Base-by-base conservation (phyloP, 2,888 invertebrate species). In the Hypselothyrea guttata region DNA sequence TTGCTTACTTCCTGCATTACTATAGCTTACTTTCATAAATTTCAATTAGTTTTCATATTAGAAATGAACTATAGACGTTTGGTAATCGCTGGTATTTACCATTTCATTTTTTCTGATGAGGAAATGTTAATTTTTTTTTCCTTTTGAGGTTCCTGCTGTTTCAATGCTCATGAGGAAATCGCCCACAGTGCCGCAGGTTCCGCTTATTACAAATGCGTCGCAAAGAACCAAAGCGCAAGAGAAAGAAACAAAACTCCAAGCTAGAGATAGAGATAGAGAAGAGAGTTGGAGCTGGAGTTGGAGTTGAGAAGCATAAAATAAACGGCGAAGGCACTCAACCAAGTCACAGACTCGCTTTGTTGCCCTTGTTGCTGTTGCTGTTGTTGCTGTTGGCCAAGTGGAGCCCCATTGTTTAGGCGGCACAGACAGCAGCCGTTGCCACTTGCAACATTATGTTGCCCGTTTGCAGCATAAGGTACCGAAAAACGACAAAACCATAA, bases 141-240 rank as follows among this genome's bases (percentile, higher is more conserved):
- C 27, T 27, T 41, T 18, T 7, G 18, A 18, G 13, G 11, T 9
- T 12, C 27, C 22, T 16, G 40, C 22, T 41, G 40, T 7, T 16
- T 41, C 11, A 2, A n/a, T 1, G 54, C 74, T n/a, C n/a, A n/a
- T n/a, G n/a, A 71, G 74, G 70, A 71, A 73, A 62, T 68, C 68
- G 68, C 45, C 75, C 68, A 76, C 79, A 75, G 75, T 78, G 67
- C 60, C 45, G 5, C 46, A 49, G 40, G 68, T 73, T 84, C 71
- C 71, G 84, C 71, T 77, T 74, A 77, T 81, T 82, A 77, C 59
- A 84, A 84, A 81, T 78, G 82, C 77, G 84, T 84, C 67, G 70
- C 62, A 62, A 54, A 63, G 57, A 75, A 51, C 55, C 51, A 53
- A 54, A 71, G 56, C 71, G 71, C 41, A 46, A 57, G 47, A 64